These are phyloP conservation scores for Penaeus vannamei DNA, from an alignment of 1,140 invertebrate genomes.

Conservation along the genomic window DNA sequence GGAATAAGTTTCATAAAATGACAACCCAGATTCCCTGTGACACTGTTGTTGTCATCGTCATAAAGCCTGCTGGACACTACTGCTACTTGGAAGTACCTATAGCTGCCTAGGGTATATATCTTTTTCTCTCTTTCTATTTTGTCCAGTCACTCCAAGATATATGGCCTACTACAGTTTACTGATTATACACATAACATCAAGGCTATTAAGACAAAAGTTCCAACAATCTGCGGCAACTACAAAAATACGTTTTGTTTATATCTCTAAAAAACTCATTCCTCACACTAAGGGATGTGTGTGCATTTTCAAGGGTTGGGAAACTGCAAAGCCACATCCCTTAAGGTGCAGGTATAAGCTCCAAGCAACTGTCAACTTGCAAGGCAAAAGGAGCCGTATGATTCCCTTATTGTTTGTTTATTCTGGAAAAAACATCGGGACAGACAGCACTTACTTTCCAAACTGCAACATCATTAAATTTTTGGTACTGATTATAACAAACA, in stretches of 20 bases:
- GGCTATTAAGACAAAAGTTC: slow-evolving; percentile 12
- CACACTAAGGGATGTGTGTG: neutral
- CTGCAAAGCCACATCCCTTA: no score
- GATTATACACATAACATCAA: slow-evolving; percentile 25
- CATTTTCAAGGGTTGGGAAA: no score
- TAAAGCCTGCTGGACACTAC: slow-evolving; percentile 27
- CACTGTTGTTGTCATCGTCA: no score
- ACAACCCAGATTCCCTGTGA: neutral
- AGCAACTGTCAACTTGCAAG: no score
- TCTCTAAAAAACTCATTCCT: neutral
- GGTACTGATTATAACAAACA: no score
- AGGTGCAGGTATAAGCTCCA: no score
- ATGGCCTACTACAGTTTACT: no score
- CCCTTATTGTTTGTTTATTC: no score
- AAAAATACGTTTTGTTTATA: slow-evolving; percentile 36
- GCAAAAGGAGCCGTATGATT: no score
- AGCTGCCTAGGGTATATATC: slow-evolving; percentile 30
- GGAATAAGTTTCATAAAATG: neutral
- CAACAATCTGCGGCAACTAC: slow-evolving; percentile 26
- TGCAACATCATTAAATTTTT: no score
- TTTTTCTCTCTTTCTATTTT: neutral
- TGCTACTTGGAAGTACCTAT: slow-evolving; percentile 14
- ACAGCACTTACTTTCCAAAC: no score
- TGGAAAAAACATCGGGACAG: no score
- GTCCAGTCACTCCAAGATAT: slow-evolving; percentile 12